Evolutionary conservation across 2,797 vertebrate genomes (phyloP).

Genomic region (Schizopygopsis malacanthus): DNA sequence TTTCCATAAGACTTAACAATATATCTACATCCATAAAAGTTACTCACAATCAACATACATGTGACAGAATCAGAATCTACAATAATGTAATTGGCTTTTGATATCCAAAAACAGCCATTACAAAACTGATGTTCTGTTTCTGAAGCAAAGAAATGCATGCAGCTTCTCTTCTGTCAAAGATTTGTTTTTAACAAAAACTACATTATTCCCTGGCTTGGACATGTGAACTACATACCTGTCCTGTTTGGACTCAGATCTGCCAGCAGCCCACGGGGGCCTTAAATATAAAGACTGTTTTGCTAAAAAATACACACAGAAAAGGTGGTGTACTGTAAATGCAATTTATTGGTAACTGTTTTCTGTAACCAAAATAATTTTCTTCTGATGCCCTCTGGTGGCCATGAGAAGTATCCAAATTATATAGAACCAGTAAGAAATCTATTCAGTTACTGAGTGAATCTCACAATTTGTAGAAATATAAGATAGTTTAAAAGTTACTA

Average conservation of each 20-base stretch:
- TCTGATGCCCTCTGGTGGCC: slow-evolving; percentile 26
- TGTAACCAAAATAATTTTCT: slow-evolving; percentile 3
- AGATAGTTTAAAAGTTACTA: neutral
- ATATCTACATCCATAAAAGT: neutral
- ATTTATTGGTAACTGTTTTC: neutral
- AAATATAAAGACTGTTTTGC: neutral
- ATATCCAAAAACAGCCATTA: neutral
- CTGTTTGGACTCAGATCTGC: neutral
- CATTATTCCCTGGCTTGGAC: neutral
- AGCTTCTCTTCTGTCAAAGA: neutral
- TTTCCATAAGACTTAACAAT: neutral
- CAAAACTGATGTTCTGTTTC: neutral
- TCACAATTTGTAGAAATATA: neutral
- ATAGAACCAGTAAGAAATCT: neutral
- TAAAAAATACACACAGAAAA: slow-evolving; percentile 7
- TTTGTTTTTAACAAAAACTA: neutral
- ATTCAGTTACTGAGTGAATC: neutral
- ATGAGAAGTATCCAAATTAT: neutral
- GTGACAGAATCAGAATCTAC: neutral
- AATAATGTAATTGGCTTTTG: neutral
- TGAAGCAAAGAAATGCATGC: neutral
- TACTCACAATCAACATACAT: neutral
- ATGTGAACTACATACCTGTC: neutral
- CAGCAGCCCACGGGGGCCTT: neutral
- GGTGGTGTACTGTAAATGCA: neutral